Evolutionary conservation across 2,797 vertebrate species (phyloP), one percentile per base, ranked within the genome.

Genomic region (Poliocrania exsul): DNA sequence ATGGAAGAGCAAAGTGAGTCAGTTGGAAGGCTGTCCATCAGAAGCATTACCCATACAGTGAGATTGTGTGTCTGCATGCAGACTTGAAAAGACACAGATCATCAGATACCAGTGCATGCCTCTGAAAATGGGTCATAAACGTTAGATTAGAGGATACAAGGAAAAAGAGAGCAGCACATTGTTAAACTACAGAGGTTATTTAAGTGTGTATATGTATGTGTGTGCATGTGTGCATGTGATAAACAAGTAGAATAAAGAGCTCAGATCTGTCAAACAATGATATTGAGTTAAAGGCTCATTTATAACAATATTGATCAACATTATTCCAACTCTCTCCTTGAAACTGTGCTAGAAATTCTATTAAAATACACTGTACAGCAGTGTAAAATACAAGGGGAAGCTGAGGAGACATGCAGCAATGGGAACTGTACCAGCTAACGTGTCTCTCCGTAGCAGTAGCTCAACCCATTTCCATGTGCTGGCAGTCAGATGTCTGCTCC

Each of bases 1-100:
- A 86, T 56, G 47, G 84, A 82, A 73, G 58, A 83, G 57, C 25
- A 74, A 73, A 81, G 71, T 24, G 62, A 81, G 58, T 16, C 50
- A 83, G 37, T 77, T 86, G 89, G 84, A 96, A 91, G 75, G 79
- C 72, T 95, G 94, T 94, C 93, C 20, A 1, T 60, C 92, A 91
- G 58, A 92, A 91, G 82, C 80, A 84, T 70, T 93, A 90, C 51
- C 53, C 95, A 96, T 92, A 83, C 93, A 88, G 75, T 8, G 70
- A 81, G 66, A 95, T 81, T 91, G 75, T 40, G 7, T 54, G 88
- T 91, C 92, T 95, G 75, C 53, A 16, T 56, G 66, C 66, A 92
- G 91, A 70, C 92, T 91, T 94, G 93, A 95, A 92, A 93, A 94
- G 92, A 91, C 81, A 94, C 92, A 97, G 95, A 96, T 92, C 82